Conservation (phyloP, 2,113 vertebrate species). For the Phodopus roborovskii region DNA sequence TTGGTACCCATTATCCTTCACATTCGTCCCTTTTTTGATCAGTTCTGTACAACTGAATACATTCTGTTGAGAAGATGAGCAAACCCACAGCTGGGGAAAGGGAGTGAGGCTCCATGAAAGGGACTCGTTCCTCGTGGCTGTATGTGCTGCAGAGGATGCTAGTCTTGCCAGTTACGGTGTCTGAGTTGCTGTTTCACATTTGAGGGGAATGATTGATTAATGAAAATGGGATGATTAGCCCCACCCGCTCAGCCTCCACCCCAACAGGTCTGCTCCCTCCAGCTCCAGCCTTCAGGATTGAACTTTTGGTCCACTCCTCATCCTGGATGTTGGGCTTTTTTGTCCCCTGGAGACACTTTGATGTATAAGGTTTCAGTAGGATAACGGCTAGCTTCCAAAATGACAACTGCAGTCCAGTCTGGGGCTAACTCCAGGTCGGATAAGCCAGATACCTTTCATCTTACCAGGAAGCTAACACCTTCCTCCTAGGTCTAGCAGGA, state of each 20-base stretch:
- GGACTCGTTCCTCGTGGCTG: neutral
- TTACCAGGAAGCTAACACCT: neutral
- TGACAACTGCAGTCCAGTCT: constrained; percentile 49
- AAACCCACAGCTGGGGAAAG: neutral
- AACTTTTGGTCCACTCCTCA: constrained; percentile 57
- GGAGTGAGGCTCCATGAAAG: neutral
- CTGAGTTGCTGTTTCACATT: constrained; percentile 48
- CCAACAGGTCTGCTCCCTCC: constrained; percentile 18
- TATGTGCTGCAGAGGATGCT: neutral
- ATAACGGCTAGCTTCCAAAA: constrained; percentile 72
- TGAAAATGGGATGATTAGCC: neutral
- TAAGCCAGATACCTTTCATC: neutral
- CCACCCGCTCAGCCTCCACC: neutral
- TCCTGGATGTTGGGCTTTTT: constrained; percentile 57
- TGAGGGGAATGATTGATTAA: constrained; percentile 19
- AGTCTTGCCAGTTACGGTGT: neutral
- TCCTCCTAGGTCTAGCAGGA: neutral
- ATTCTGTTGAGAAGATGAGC: neutral
- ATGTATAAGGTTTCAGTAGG: constrained; percentile 56
- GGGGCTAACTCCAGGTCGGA: neutral
- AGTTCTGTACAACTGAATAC: neutral
- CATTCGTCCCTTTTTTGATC: neutral
- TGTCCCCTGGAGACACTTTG: constrained; percentile 57
- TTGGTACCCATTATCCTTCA: rapidly evolving
- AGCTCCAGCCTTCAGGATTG: constrained; percentile 39